These are phyloP conservation scores for Emys orbicularis DNA, from an alignment of 2,797 vertebrate species.

Conservation along the genomic window DNA sequence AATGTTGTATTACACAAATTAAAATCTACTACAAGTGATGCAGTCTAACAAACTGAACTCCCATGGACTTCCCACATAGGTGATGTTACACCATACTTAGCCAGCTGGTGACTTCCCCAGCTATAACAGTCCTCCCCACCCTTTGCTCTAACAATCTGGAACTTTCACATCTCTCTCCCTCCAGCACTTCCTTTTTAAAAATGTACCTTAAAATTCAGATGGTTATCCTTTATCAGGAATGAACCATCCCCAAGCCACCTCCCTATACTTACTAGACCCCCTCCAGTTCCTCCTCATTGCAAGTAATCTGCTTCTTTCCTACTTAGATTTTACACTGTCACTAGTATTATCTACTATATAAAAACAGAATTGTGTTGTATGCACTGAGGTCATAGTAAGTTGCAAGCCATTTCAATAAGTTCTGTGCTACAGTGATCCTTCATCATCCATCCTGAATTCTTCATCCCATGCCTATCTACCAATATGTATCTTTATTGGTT, in stretches of 20 bases:
- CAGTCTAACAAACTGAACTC: not conserved
- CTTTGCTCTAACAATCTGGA: not conserved
- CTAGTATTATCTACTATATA: not conserved
- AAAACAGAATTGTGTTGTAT: not conserved
- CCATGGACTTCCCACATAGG: not conserved
- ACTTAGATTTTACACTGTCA: not conserved
- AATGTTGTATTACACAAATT: not conserved
- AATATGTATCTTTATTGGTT: not conserved
- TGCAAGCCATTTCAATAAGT: not conserved
- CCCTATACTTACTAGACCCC: not conserved
- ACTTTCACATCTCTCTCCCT: not conserved
- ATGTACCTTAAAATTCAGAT: too few relatives aligned
- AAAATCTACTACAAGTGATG: not conserved
- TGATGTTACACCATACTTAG: not conserved
- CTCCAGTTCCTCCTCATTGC: not conserved
- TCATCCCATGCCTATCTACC: not conserved
- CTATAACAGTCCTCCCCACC: not conserved
- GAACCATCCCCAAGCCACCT: not conserved
- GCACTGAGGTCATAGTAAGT: not conserved
- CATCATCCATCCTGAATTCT: not conserved
- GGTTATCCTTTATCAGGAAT: not conserved
- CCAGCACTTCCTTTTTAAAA: not conserved
- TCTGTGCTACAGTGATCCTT: not conserved
- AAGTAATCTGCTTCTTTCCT: not conserved
- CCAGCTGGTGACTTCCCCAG: not conserved